Base-by-base conservation (phyloP, 2,888 invertebrate species). In the Mesoligia furuncula region DNA sequence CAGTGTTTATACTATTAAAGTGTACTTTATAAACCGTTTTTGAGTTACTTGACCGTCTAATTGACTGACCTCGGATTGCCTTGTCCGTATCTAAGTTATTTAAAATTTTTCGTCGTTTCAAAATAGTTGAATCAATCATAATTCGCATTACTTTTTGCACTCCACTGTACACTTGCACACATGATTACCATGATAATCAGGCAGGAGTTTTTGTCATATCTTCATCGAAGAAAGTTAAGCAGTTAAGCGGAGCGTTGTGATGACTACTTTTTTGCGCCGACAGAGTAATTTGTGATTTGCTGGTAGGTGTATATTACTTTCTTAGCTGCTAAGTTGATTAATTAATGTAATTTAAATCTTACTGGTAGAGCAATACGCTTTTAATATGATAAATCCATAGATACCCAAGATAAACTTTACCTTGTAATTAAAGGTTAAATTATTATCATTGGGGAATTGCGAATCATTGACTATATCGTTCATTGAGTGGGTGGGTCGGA, bases 221-320 rank as follows among this genome's bases (percentile, higher is more conserved):
- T 83, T 54, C 67, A 78, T 64, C 59, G 67, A 80, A 59, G 84
- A 84, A 80, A 86, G 87, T 80, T 71, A 73, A 80, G 15, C 45
- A 86, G 87, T 80, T 71, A 73, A 80, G 15, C 45, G 75, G 66
- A 70, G 66, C 70, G 70, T 67, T 86, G 51, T 78, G 72, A 71
- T 73, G 75, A 45, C 48, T 36, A 73, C 13, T 65, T 85, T 81
- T 86, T 80, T 75, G 76, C 66, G 15, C 81, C 31, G 0, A 9
- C 48, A 68, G 45, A 86, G 76, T 84, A 84, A 80, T 86, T 65
- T 85, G 74, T 86, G 80, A 83, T 84, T 65, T 54, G 27, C 64
- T 65, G 9, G 31, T 62, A 61, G 66, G 64, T 0, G 48, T 7
- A 31, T 65, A n/a, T 75, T 75, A 74, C 67, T 75, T 76, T 77